Percentiles rank a stretch among this genome's conserved stretches.
phyloP scores from a whole-genome alignment of 2,888 invertebrate species.

The Bimastos eiseni region DNA sequence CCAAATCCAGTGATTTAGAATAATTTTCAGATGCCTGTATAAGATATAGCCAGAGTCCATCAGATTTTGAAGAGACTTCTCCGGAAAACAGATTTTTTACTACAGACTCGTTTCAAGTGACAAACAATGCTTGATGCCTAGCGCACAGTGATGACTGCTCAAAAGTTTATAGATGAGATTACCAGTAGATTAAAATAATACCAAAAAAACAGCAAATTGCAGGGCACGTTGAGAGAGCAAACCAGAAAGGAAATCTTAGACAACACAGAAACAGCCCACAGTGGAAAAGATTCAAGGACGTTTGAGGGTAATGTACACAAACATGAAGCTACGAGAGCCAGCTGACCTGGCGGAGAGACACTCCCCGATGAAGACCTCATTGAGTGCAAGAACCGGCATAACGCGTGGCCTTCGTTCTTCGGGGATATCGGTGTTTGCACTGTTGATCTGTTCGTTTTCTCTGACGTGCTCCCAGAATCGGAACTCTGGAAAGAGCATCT shows the following conservation, averaged over 20 bases:
- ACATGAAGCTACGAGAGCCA: background rate
- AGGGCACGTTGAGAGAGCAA: background rate
- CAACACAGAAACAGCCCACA: background rate
- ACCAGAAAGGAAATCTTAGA: background rate
- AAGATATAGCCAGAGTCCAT: no score
- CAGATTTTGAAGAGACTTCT: no score
- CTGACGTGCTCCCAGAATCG: conserved; percentile 62
- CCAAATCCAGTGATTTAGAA: no score
- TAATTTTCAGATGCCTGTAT: no score
- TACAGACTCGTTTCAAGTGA: no score
- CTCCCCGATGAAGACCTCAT: conserved; percentile 98
- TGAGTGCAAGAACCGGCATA: conserved; percentile 88
- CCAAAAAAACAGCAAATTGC: background rate
- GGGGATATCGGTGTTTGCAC: background rate
- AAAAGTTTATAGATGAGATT: no score
- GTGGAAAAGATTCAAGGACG: background rate
- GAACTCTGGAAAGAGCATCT: conserved; percentile 66
- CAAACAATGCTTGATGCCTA: no score
- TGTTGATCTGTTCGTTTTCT: conserved; percentile 48
- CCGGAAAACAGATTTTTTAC: no score
- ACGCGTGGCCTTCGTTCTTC: conserved; percentile 56
- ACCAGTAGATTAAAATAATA: no score
- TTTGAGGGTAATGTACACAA: background rate
- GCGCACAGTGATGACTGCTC: no score
- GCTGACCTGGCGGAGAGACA: conserved; percentile 78